Evolutionary conservation across 2,888 invertebrate species (phyloP).

Genomic region (Microdon myrmicae): DNA sequence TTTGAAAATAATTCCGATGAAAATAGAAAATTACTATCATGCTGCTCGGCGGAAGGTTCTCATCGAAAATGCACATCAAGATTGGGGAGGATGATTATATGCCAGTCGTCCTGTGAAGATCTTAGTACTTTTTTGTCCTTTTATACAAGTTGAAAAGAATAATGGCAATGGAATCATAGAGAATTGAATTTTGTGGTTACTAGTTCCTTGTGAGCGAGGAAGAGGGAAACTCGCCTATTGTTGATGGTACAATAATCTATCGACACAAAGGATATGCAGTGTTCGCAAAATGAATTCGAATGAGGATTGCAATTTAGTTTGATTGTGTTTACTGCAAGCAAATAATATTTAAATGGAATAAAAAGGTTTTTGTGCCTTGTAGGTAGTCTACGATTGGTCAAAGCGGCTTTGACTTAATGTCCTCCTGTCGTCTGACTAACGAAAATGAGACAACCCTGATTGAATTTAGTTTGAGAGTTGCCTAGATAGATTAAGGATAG

Average conservation of each 20-base stretch:
- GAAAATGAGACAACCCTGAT: constrained; percentile 24
- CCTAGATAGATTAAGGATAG: constrained; percentile 4
- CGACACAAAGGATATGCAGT: constrained; percentile 31
- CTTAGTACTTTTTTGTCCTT: constrained; percentile 24
- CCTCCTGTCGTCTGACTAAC: no score
- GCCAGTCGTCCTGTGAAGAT: neutral
- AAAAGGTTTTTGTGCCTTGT: no score
- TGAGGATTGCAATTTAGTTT: constrained; percentile 47
- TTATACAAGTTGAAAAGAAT: no score
- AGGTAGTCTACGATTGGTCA: no score
- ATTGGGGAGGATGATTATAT: constrained; percentile 25
- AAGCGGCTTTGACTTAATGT: no score
- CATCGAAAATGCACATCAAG: constrained; percentile 20
- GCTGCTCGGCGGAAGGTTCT: neutral
- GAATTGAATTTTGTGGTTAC: constrained; percentile 38
- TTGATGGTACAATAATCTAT: neutral
- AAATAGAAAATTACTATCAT: constrained; percentile 29
- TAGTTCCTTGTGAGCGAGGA: constrained; percentile 12
- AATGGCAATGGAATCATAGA: constrained; percentile 27
- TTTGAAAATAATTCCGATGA: constrained; percentile 20
- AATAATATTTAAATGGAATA: constrained; percentile 42
- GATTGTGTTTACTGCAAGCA: constrained; percentile 48
- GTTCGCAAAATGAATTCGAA: constrained; percentile 47
- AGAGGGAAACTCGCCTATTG: constrained; percentile 3
- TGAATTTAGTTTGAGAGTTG: constrained; percentile 14